Base-by-base conservation (phyloP, 2,888 invertebrate genomes). In the Schizotus pectinicornis region DNA sequence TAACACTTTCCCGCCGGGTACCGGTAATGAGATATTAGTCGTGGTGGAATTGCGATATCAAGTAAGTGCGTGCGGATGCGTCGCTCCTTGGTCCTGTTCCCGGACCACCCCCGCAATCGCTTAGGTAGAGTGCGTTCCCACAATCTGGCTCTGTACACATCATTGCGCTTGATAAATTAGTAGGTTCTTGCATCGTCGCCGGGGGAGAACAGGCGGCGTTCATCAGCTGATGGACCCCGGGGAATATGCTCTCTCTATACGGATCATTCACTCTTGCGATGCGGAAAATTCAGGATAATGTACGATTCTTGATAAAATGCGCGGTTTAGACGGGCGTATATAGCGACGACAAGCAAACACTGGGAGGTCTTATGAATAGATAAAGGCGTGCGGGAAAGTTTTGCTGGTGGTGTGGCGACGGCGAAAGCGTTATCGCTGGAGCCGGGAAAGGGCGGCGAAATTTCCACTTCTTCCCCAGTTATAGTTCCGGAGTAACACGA, bases 171-270 rank as follows among this genome's bases (percentile, higher is more conserved):
- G 70, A 72, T 71, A 68, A 69, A 72, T 72, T 72, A 70, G 71
- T 63, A 68, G 67, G 64, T 70, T 63, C 62, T 61, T 61, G 64
- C 60, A 61, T 62, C 56, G 53, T 64, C 69, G 57, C 56, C 54
- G 63, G 67, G 57, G 56, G 34, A 42, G 45, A 52, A 59, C 55
- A 45, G 48, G 22, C 49, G 38, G 43, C 53, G 63, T 70, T 72
- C 71, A 72, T 72, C 72, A 71, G 69, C 61, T 72, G 71, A 72
- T 71, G 72, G 65, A 68, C 72, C 64, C 72, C 53, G 33, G 70
- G 64, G 70, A 64, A 63, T 62, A 56, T 62, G 61, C 59, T 64
- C 55, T 2, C 22, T 22, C 22, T 43, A 13, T 56, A 63, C 59
- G 65, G 68, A 68, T 68, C 65, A 65, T 68, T 67, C 66, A 56